These are phyloP conservation scores for Tipula unca DNA, from an alignment of 2,888 invertebrate species.

Conservation along the genomic window DNA sequence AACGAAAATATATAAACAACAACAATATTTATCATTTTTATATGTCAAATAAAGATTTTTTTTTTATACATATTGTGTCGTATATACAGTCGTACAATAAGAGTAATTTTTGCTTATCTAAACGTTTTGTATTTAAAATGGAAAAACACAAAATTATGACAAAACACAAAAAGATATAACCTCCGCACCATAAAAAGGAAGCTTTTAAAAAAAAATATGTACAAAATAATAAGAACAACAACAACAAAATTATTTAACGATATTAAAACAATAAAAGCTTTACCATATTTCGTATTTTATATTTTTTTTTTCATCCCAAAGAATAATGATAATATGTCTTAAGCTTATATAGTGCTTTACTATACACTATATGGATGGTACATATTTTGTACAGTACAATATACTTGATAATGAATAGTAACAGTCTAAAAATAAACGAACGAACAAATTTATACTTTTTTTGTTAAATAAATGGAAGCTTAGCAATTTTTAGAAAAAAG, in stretches of 20 bases:
- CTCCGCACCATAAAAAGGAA: background rate
- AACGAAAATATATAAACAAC: background rate
- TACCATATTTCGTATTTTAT: too few relatives aligned
- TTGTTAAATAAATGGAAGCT: background rate
- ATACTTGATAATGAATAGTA: background rate
- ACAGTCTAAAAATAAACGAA: background rate
- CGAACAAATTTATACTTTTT: too few relatives aligned
- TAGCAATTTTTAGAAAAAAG: background rate
- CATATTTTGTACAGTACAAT: background rate
- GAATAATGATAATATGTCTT: background rate
- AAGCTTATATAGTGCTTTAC: background rate
- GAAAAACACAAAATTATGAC: background rate
- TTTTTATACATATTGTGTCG: background rate
- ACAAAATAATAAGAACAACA: background rate
- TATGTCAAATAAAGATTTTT: background rate
- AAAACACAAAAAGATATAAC: background rate
- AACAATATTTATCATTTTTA: background rate
- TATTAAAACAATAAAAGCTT: background rate
- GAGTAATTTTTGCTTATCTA: background rate
- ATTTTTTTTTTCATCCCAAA: background rate
- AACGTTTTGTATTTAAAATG: background rate
- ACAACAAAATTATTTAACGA: background rate
- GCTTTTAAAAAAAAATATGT: background rate
- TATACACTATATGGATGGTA: background rate
- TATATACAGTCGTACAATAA: background rate